Percentiles rank a stretch among this genome's conserved stretches.
phyloP scores from a whole-genome alignment of 2,113 vertebrate genomes.

The Acinonyx jubatus region DNA sequence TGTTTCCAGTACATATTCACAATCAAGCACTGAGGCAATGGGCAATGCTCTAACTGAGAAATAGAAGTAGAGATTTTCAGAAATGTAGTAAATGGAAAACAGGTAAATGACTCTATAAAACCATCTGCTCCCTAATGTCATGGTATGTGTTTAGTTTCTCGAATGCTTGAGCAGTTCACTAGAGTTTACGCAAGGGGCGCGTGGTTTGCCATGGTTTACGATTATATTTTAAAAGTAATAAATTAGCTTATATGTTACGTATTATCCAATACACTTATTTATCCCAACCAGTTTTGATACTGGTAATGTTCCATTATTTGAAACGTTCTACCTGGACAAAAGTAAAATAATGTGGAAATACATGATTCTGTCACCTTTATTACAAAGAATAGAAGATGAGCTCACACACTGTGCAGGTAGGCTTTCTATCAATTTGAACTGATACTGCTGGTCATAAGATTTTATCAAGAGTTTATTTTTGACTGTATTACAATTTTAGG shows the following conservation, averaged over 20 bases:
- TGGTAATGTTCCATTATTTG: background rate
- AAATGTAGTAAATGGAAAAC: conserved; percentile 10
- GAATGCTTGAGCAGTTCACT: background rate
- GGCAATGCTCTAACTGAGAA: background rate
- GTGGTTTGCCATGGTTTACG: background rate
- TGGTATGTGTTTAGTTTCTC: background rate
- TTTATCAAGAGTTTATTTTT: background rate
- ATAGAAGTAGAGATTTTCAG: background rate
- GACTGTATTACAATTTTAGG: background rate
- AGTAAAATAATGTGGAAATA: background rate
- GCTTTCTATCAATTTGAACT: background rate
- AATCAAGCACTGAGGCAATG: background rate
- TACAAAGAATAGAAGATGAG: background rate
- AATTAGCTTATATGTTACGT: background rate
- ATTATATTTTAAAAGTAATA: background rate
- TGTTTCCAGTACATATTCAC: background rate
- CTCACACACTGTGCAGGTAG: background rate
- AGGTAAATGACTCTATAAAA: conserved; percentile 15
- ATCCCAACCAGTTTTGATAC: background rate
- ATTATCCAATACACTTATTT: background rate
- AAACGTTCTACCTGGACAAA: background rate
- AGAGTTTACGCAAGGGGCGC: background rate
- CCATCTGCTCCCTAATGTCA: background rate
- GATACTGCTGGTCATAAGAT: background rate
- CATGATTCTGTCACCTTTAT: background rate